Evolutionary conservation across 1,140 invertebrate species (phyloP).

Genomic region (Eulimnadia texana): DNA sequence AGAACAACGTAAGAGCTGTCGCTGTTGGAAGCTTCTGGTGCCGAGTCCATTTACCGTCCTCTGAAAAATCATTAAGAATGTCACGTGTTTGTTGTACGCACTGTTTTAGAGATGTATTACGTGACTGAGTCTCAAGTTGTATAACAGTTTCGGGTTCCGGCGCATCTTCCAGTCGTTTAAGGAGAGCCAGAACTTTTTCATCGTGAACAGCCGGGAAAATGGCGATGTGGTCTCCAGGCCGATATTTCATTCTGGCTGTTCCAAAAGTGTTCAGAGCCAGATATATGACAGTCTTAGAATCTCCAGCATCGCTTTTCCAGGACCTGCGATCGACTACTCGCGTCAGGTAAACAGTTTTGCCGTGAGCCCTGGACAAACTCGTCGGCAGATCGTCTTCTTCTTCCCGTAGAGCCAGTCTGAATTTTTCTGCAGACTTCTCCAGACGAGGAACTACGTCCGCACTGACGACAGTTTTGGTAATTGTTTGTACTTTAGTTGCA

Average conservation of each 20-base stretch:
- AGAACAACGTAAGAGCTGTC: not conserved
- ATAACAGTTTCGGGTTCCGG: not conserved
- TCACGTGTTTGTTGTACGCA: not conserved
- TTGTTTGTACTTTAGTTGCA: not conserved
- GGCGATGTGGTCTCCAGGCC: slow-evolving; percentile 84
- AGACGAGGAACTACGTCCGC: not conserved
- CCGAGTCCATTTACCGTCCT: not conserved
- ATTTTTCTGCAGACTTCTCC: not conserved
- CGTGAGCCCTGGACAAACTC: not conserved
- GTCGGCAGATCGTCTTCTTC: not conserved
- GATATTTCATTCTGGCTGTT: slow-evolving; percentile 36
- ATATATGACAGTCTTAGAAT: not conserved
- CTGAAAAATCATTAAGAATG: not conserved
- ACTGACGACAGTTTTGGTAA: not conserved
- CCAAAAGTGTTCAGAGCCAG: slow-evolving; percentile 8
- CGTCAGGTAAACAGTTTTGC: not conserved
- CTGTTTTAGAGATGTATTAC: not conserved
- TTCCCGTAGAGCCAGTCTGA: not conserved
- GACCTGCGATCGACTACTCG: not conserved
- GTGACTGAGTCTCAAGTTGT: not conserved
- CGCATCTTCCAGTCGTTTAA: slow-evolving; percentile 41
- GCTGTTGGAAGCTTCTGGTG: not conserved
- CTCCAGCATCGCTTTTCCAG: not conserved
- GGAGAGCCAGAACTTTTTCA: slow-evolving; percentile 62
- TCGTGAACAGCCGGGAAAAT: slow-evolving; percentile 69